These are phyloP conservation scores for Craterocephalus amniculus DNA, from an alignment of 2,797 vertebrate genomes.

Conservation along the genomic window DNA sequence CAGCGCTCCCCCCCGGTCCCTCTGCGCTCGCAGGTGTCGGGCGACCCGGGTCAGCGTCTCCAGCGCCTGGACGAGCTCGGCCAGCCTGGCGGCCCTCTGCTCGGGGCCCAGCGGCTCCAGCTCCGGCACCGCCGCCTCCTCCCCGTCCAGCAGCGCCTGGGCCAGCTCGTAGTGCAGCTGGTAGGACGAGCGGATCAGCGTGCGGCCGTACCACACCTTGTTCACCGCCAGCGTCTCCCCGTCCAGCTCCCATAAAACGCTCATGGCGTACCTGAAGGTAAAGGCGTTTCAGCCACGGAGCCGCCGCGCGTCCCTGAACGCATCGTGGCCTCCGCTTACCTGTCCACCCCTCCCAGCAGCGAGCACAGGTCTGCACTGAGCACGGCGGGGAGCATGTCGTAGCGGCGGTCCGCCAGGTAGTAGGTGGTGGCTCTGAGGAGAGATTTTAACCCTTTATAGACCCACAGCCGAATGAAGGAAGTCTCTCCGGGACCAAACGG, in stretches of 20 bases:
- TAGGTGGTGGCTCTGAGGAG: conserved; percentile 91
- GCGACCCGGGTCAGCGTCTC: conserved; percentile 86
- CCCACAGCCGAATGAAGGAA: no score
- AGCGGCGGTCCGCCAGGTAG: conserved; percentile 92
- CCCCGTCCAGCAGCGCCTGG: conserved; percentile 89
- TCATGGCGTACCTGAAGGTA: conserved; percentile 89
- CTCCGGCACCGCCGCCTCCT: conserved; percentile 83
- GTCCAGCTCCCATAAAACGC: conserved; percentile 92
- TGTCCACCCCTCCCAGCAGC: conserved; percentile 90
- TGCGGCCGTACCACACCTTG: conserved; percentile 86
- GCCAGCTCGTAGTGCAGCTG: conserved; percentile 93
- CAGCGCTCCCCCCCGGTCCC: conserved; percentile 89
- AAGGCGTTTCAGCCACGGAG: conserved; percentile 32
- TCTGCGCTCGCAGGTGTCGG: conserved; percentile 82
- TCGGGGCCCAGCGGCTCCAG: conserved; percentile 72
- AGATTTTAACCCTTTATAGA: neutral
- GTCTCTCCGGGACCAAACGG: no score
- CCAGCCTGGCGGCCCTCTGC: conserved; percentile 67
- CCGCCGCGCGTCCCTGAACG: no score
- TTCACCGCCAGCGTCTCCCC: conserved; percentile 78
- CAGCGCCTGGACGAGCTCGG: conserved; percentile 85
- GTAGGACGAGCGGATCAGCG: conserved; percentile 91
- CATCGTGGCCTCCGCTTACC: conserved; percentile 71
- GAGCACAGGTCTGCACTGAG: conserved; percentile 94
- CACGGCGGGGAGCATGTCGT: conserved; percentile 92